These are phyloP conservation scores for Pseudomyrmex gracilis DNA, from an alignment of 1,140 invertebrate genomes.

Conservation along the genomic window DNA sequence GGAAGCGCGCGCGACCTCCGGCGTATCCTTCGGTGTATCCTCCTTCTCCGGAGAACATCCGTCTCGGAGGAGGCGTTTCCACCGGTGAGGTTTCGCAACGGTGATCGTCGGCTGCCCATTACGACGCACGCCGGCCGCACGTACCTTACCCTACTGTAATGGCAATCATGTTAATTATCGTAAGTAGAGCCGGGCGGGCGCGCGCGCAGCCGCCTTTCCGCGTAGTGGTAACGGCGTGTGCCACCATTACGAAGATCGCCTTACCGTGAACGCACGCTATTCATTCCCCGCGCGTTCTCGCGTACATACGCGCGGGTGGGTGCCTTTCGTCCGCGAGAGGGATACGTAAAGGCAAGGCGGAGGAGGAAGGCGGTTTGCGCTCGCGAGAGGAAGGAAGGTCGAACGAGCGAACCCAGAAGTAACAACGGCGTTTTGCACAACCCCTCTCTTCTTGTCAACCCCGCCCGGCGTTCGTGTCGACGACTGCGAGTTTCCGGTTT, in stretches of 20 bases:
- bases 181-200: slow-evolving; percentile 78
- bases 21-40: background rate
- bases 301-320: slow-evolving; percentile 26
- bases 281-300: slow-evolving; percentile 71
- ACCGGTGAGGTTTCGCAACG: slow-evolving; percentile 60
- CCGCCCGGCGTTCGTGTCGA: slow-evolving; percentile 10
- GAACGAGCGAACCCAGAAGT: slow-evolving; percentile 74
- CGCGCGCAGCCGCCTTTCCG: slow-evolving; percentile 41
- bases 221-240: slow-evolving; percentile 81
- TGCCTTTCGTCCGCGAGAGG: slow-evolving; percentile 17
- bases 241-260: slow-evolving; percentile 82
- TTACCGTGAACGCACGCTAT: slow-evolving; percentile 84
- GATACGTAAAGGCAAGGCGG: slow-evolving; percentile 29
- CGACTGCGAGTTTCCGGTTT: slow-evolving; percentile 55
- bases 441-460: slow-evolving; percentile 53
- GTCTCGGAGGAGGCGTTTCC: slow-evolving; percentile 37
- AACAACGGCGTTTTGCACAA: slow-evolving; percentile 54
- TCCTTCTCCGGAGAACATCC: slow-evolving; percentile 33
- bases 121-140: slow-evolving; percentile 73
- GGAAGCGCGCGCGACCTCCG: slow-evolving; percentile 44
- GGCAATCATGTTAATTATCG: slow-evolving; percentile 85
- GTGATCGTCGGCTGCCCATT: slow-evolving; percentile 73
- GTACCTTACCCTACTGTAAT: slow-evolving; percentile 81
- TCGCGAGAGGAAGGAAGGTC: slow-evolving; percentile 75
- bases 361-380: slow-evolving; percentile 59